Evolutionary conservation across 1,140 invertebrate genomes (phyloP), one percentile per base, ranked within the genome.

Genomic region (Latrodectus geometricus): DNA sequence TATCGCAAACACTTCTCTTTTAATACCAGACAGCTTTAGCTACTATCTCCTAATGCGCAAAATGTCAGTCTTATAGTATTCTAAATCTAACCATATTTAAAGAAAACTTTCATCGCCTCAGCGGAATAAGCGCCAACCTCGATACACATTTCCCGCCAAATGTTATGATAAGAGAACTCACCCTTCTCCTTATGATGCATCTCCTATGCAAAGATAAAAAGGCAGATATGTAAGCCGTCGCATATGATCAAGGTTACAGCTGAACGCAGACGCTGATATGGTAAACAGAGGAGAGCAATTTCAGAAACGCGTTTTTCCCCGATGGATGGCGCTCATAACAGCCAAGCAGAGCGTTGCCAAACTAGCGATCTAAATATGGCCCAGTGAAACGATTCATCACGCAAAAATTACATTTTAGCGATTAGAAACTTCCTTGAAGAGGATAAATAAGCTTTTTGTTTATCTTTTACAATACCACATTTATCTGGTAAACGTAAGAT

Each of bases 181-280:
- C 61, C 83, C 75, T 49, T 84, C 52, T 78, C 83, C 75, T 78
- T 72, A 70, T 78, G 74, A 78, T 78, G 83, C 74, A 76, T 78
- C 83, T 78, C 74, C 83, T 86, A 78, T 86, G 83, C 83, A 86
- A 86, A 86, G 83, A 86, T 86, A 86, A 86, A 86, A 86, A 78
- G 83, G 74, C 83, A 78, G 75, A 86, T 86, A 86, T 86, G 83
- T 86, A 86, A 78, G 74, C 83, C 74, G 74, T 78, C 83, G 83
- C 83, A 78, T 86, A 86, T 86, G 83, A 86, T 86, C 83, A 86
- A 86, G 83, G 83, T 78, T 86, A 72, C 75, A 78, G 83, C 81
- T 83, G 81, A 83, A 83, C 81, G 81, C 83, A 86, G 75, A 86
- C 83, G 83, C 83, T 73, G 74, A 86, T 86, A 86, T 86, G 83